Evolutionary conservation across 2,888 invertebrate species (phyloP).

Genomic region (Pristionchus fissidentatus): DNA sequence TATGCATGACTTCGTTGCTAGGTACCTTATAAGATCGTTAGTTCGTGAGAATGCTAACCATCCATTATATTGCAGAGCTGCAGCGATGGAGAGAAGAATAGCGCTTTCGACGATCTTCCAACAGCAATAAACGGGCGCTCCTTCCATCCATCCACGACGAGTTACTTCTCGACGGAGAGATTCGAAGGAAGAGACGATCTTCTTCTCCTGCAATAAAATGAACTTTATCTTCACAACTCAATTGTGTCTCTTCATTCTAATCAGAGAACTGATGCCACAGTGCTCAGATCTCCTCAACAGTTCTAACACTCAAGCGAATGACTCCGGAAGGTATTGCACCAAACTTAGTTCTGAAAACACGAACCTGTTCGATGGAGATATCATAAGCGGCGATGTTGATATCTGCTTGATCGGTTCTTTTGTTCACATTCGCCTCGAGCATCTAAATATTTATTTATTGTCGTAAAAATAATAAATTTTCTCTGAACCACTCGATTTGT

Average conservation of each 20-base stretch:
- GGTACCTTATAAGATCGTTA: neutral
- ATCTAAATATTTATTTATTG: constrained; percentile 35
- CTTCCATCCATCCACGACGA: constrained; percentile 39
- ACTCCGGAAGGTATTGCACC: too few species aligned
- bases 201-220: constrained; percentile 67
- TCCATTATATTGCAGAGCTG: constrained; percentile 68
- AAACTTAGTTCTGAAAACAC: neutral
- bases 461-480: neutral
- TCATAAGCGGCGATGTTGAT: constrained; percentile 70
- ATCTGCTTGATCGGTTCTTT: constrained; percentile 60
- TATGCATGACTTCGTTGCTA: too few species aligned
- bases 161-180: constrained; percentile 63
- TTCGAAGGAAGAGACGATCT: constrained; percentile 71
- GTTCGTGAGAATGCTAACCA: constrained; percentile 59
- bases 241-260: too few species aligned
- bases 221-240: too few species aligned
- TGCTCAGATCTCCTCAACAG: too few species aligned
- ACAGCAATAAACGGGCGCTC: constrained; percentile 23
- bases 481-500: too few species aligned
- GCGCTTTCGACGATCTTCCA: constrained; percentile 40
- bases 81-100: constrained; percentile 53
- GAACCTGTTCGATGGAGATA: constrained; percentile 67
- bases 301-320: too few species aligned
- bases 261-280: too few species aligned
- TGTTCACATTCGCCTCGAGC: constrained; percentile 57